These are phyloP conservation scores for Heterodera carotae DNA, from an alignment of 1,140 invertebrate genomes.

Conservation along the genomic window DNA sequence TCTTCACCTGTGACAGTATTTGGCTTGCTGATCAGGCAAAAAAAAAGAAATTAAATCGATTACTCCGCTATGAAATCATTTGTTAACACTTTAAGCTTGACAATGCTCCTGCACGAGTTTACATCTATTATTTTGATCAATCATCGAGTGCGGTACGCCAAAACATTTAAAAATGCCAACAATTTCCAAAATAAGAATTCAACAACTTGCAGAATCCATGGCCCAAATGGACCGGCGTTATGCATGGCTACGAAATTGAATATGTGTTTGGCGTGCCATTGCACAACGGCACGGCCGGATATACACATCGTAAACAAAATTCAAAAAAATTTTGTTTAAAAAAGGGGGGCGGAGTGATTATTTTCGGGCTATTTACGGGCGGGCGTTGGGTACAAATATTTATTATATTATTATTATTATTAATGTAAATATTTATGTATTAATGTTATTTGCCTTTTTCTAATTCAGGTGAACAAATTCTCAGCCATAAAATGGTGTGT, in stretches of 20 bases:
- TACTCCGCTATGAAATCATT: too few species aligned
- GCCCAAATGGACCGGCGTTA: conserved; percentile 91
- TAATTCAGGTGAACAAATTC: conserved; percentile 17
- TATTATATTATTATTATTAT: too few species aligned
- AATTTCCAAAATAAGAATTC: not conserved
- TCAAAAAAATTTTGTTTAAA: conserved; percentile 5
- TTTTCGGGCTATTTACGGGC: too few species aligned
- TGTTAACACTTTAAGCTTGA: conserved; percentile 40
- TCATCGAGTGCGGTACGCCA: conserved; percentile 39
- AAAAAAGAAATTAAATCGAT: too few species aligned
- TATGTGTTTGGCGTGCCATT: conserved; percentile 63
- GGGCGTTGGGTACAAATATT: too few species aligned
- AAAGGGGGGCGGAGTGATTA: too few species aligned
- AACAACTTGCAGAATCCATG: conserved; percentile 74
- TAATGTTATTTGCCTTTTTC: too few species aligned
- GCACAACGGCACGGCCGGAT: conserved; percentile 61
- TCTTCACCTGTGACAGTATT: conserved; percentile 63
- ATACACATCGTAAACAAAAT: conserved; percentile 46
- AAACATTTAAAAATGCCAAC: not conserved
- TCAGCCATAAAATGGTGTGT: conserved; percentile 56
- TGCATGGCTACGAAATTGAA: conserved; percentile 89
- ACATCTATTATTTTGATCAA: conserved; percentile 65
- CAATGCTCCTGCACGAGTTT: conserved; percentile 54
- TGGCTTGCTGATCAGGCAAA: conserved; percentile 60
- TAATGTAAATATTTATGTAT: too few species aligned